Evolutionary conservation across 2,113 vertebrate species (phyloP).

Genomic region (Stigmatopora nigra): DNA sequence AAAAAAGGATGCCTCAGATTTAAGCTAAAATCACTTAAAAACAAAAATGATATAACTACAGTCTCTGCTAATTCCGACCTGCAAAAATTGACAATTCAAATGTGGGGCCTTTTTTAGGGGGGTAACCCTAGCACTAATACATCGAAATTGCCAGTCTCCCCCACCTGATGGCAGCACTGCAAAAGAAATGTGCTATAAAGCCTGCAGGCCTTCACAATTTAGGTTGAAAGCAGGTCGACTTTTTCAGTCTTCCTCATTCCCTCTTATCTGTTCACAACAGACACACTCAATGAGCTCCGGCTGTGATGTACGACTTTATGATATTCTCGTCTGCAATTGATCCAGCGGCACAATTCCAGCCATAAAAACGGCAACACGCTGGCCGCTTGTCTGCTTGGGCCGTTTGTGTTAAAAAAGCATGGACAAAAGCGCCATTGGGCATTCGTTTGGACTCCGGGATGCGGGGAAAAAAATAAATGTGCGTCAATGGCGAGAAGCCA

Average conservation of each 20-base stretch:
- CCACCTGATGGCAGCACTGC: constrained; percentile 49
- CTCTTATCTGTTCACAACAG: not conserved
- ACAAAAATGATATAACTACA: not conserved
- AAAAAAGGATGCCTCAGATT: too few species aligned
- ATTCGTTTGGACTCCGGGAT: not conserved
- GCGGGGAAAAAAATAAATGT: constrained; percentile 2
- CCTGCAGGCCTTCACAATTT: not conserved
- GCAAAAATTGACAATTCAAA: too few species aligned
- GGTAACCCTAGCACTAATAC: not conserved
- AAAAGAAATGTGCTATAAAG: constrained; percentile 14
- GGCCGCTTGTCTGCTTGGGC: constrained; percentile 15
- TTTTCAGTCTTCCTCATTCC: not conserved
- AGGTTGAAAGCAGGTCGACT: not conserved
- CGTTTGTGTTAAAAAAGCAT: constrained; percentile 24
- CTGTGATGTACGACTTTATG: constrained; percentile 38
- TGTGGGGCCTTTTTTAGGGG: too few species aligned
- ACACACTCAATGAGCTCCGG: not conserved
- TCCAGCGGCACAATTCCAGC: constrained; percentile 20
- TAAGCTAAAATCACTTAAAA: not conserved
- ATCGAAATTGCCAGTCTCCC: not conserved
- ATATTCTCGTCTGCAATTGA: constrained; percentile 27
- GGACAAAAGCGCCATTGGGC: constrained; percentile 7
- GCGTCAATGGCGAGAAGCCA: constrained; percentile 6
- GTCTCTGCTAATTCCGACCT: too few species aligned
- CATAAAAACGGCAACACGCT: constrained; percentile 41